Conservation (phyloP, 1,140 invertebrate genomes). For the Apocrypta bakeri region DNA sequence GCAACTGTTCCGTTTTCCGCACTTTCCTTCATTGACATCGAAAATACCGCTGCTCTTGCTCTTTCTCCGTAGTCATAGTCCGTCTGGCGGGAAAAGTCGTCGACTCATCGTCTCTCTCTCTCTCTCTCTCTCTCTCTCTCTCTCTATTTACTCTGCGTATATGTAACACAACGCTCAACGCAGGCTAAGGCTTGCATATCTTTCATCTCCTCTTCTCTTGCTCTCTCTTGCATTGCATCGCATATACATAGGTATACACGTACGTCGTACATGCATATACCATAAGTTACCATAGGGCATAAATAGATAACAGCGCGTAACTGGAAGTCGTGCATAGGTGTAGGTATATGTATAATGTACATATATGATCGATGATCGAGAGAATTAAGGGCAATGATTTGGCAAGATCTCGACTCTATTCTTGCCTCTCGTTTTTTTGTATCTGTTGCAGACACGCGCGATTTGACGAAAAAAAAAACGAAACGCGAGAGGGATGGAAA, state of each 20-base stretch:
- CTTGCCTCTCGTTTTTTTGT: background rate
- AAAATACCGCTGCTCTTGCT: background rate
- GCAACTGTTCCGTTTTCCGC: constrained; percentile 24
- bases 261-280: background rate
- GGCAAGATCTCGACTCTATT: constrained; percentile 51
- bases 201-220: background rate
- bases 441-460: constrained; percentile 46
- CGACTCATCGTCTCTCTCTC: constrained; percentile 38
- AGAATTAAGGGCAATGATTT: constrained; percentile 63
- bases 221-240: too few species aligned
- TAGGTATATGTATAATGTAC: background rate
- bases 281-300: background rate
- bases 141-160: constrained; percentile 22
- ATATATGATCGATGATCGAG: constrained; percentile 53
- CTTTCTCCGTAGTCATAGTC: background rate
- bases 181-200: background rate
- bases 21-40: constrained; percentile 8
- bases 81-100: constrained; percentile 18
- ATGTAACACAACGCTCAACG: background rate
- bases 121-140: constrained; percentile 26
- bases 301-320: background rate
- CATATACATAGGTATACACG: background rate
- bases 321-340: background rate
- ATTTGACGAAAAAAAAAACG: constrained; percentile 48
- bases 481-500: background rate